A percentile compares a stretch with the other conserved stretches of the same genome.
Evolutionary conservation across 2,113 vertebrate genomes (phyloP).

Genomic region (Periophthalmus modestus): DNA sequence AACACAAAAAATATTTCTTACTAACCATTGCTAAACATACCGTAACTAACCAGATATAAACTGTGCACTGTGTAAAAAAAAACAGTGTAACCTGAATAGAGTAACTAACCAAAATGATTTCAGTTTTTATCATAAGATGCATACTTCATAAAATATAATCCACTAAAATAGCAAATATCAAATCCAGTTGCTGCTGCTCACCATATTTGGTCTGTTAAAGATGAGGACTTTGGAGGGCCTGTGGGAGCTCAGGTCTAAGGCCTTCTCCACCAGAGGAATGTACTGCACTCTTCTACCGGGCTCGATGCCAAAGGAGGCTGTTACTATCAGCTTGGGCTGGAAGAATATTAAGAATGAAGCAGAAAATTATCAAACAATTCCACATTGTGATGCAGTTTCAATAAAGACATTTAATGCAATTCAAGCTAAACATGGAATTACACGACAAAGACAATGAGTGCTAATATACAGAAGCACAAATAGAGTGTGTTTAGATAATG

Average conservation of each 20-base stretch:
- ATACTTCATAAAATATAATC: no score
- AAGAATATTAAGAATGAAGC: background rate
- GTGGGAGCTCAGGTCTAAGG: constrained; percentile 82
- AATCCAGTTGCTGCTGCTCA: constrained; percentile 53
- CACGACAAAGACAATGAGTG: no score
- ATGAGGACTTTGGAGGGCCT: constrained; percentile 87
- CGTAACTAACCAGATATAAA: background rate
- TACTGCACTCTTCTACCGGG: constrained; percentile 89
- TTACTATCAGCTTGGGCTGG: constrained; percentile 92
- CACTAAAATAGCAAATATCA: background rate
- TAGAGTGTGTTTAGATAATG: background rate
- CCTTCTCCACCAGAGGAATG: constrained; percentile 87
- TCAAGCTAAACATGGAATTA: no score
- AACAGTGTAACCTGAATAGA: background rate
- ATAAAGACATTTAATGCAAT: no score
- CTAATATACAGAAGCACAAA: no score
- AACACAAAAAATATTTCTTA: no score
- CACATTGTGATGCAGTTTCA: background rate
- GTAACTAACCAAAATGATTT: background rate
- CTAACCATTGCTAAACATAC: no score
- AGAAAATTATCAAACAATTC: background rate
- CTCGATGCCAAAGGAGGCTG: constrained; percentile 94
- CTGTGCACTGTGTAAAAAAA: background rate
- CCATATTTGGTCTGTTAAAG: constrained; percentile 89
- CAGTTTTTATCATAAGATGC: no score